Evolutionary conservation across 1,140 invertebrate genomes (phyloP), one percentile per base, ranked within the genome.

Genomic region (Aphaenogaster floridana): DNA sequence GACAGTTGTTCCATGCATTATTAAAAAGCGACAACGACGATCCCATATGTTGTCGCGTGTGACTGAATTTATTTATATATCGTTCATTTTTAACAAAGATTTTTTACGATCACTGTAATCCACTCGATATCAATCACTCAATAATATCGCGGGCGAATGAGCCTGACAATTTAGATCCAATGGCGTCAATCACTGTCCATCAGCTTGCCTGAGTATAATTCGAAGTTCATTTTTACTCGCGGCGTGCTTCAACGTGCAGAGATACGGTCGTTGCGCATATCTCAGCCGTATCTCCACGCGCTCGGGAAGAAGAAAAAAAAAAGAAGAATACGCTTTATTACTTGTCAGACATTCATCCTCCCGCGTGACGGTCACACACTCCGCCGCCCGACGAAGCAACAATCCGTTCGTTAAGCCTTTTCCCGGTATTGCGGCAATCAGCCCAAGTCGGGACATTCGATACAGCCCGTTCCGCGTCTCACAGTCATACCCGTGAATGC

Each of bases 381-480:
- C 68, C 81, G 76, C 66, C 83, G 63, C 52, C 72, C 88, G 64
- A 87, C 88, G 89, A 61, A 72, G 88, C 74, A 90, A 90, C 89
- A 90, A 90, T 90, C 87, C 88, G 88, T 90, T 90, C 89, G 89
- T 90, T 90, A 90, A 90, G 89, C 89, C 89, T 89, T 90, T 90
- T 90, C 89, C 89, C 89, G 88, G 89, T 90, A 90, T 90, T 87
- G 76, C 88, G 84, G 88, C 89, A 90, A 90, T 90, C 89, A 76
- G 76, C 88, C 80, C 59, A 77, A 87, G 84, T 72, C 88, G 36
- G 88, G 89, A 89, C 89, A 90, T 87, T 90, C 89, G 89, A 90
- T 90, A 90, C 88, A 87, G 88, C 88, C 66, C 88, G 84, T 88
- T 86, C 83, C 84, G 69, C 87, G 76, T 42, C 57, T 63, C 42